Conservation (phyloP, 2,888 invertebrate species). For the Cosmorhoe ocellata region DNA sequence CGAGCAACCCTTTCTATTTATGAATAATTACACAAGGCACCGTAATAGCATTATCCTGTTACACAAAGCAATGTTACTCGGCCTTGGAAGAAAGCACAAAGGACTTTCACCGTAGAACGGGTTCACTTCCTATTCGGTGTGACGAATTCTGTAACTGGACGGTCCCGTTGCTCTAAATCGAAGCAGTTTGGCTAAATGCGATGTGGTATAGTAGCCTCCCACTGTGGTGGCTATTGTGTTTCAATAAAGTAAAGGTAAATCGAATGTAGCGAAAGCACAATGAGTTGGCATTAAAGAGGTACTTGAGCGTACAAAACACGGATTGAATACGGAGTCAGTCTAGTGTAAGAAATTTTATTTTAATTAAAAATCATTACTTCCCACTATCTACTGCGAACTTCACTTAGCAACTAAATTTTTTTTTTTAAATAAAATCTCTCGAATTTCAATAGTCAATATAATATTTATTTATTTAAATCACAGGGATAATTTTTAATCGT, state of each 20-base stretch:
- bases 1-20: conserved; percentile 69
- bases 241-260: conserved; percentile 18
- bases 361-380: too few relatives aligned
- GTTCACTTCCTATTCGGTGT: conserved; percentile 60
- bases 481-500: too few relatives aligned
- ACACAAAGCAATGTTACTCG: conserved; percentile 71
- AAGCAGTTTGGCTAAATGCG: conserved; percentile 42
- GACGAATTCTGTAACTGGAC: conserved; percentile 53
- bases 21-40: conserved; percentile 78
- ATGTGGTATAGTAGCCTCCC: conserved; percentile 26
- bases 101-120: conserved; percentile 73
- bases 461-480: too few relatives aligned
- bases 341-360: too few relatives aligned
- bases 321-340: too few relatives aligned
- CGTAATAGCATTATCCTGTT: conserved; percentile 56
- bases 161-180: conserved; percentile 46
- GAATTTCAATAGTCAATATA: too few relatives aligned
- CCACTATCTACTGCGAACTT: too few relatives aligned
- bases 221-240: conserved; percentile 22
- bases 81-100: conserved; percentile 74
- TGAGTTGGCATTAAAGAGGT: background rate
- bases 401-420: too few relatives aligned
- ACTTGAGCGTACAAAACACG: background rate
- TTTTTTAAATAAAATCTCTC: too few relatives aligned
- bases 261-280: conserved; percentile 19